phyloP scores from a whole-genome alignment of 2,113 vertebrate species.

The Otis tarda region DNA sequence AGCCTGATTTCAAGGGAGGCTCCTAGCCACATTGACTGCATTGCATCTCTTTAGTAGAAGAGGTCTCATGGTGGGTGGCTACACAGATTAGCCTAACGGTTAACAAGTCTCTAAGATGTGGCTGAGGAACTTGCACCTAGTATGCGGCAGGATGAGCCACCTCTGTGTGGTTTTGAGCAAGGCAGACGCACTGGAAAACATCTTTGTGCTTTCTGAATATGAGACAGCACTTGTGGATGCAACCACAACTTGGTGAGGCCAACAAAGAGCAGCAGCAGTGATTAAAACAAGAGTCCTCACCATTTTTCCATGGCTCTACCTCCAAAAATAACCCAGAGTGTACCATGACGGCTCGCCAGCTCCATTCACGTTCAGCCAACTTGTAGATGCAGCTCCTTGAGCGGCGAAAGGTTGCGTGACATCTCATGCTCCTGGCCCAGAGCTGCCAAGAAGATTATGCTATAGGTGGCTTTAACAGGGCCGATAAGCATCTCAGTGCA shows the following conservation, averaged over 20 bases:
- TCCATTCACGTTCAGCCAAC: not conserved
- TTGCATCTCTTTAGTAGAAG: not conserved
- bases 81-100: too few species aligned
- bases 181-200: not conserved
- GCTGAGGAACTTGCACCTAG: not conserved
- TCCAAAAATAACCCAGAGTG: not conserved
- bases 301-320: not conserved
- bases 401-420: not conserved
- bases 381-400: not conserved
- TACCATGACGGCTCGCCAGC: not conserved
- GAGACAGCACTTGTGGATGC: not conserved
- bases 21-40: rapidly evolving
- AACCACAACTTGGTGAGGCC: not conserved
- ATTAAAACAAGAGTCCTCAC: not conserved
- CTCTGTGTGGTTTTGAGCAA: not conserved
- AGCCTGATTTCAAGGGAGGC: not conserved
- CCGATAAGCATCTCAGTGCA: not conserved
- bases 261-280: not conserved
- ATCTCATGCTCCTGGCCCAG: not conserved
- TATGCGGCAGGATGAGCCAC: too few species aligned
- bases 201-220: not conserved
- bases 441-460: not conserved
- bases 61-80: too few species aligned
- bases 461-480: not conserved
- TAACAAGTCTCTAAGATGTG: too few species aligned